phyloP scores from a whole-genome alignment of 2,888 invertebrate species.

The Morpho helenor region DNA sequence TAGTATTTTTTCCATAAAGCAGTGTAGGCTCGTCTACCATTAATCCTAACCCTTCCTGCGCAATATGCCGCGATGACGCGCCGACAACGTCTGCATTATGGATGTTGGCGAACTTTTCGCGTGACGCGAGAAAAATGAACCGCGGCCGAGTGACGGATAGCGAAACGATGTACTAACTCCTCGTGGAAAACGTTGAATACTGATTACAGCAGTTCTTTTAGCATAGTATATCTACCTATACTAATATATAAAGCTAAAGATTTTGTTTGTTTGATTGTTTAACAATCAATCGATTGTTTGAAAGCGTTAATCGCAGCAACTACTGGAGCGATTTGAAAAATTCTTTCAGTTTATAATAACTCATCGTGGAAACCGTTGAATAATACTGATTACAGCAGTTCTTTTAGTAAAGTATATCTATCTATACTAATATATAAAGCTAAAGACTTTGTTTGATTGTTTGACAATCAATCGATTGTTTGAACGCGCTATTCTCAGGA shows the following conservation, averaged over 20 bases:
- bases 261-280: no score
- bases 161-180: constrained; percentile 53
- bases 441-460: no score
- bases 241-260: no score
- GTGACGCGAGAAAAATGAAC: constrained; percentile 78
- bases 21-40: constrained; percentile 22
- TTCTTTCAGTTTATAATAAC: constrained; percentile 23
- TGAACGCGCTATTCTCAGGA: no score
- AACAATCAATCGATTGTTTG: no score
- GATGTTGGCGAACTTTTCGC: constrained; percentile 65
- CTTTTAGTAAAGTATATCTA: no score
- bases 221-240: no score
- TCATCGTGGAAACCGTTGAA: constrained; percentile 1
- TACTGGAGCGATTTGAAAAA: no score
- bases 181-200: not conserved
- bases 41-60: constrained; percentile 52
- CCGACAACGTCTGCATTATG: constrained; percentile 74
- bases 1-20: not conserved
- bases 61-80: constrained; percentile 75
- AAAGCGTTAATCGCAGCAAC: no score
- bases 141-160: constrained; percentile 59
- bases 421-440: no score
- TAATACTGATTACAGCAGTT: not conserved
- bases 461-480: no score
- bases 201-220: not conserved